phyloP scores from a whole-genome alignment of 2,113 vertebrate genomes.

The Motacilla tschutschensis region DNA sequence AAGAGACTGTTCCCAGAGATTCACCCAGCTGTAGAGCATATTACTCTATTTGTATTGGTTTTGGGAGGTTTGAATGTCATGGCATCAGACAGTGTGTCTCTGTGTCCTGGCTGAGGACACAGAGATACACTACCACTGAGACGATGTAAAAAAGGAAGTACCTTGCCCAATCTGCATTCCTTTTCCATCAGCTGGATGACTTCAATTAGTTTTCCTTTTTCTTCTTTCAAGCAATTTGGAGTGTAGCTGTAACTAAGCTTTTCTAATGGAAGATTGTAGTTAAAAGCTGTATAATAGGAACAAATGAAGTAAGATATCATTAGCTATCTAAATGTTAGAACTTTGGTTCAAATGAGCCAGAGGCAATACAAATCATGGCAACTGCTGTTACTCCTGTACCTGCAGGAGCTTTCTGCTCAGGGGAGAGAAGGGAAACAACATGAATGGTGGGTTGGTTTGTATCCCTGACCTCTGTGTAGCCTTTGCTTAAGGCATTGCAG shows the following conservation, averaged over 20 bases:
- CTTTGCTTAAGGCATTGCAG: background rate
- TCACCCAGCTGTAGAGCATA: accelerated
- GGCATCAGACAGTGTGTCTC: background rate
- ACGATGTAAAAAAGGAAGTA: background rate
- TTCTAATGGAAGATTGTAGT: background rate
- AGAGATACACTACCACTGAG: background rate
- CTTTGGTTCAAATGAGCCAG: background rate
- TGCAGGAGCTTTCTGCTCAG: background rate
- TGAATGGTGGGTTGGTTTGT: background rate
- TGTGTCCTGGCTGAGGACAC: background rate
- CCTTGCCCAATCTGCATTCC: background rate
- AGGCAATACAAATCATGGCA: background rate
- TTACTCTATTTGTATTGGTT: accelerated
- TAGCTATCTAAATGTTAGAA: background rate
- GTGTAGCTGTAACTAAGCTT: background rate
- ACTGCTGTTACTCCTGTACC: background rate
- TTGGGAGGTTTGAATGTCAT: background rate
- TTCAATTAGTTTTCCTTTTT: background rate
- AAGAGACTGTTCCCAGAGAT: background rate
- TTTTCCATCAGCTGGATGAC: background rate
- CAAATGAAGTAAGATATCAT: background rate
- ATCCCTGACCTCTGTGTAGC: background rate
- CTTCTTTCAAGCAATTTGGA: background rate
- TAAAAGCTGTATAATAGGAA: background rate
- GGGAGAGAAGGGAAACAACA: accelerated